Evolutionary conservation across 2,113 vertebrate species (phyloP), one percentile per base, ranked within the genome.

Genomic region (Barbus barbus): DNA sequence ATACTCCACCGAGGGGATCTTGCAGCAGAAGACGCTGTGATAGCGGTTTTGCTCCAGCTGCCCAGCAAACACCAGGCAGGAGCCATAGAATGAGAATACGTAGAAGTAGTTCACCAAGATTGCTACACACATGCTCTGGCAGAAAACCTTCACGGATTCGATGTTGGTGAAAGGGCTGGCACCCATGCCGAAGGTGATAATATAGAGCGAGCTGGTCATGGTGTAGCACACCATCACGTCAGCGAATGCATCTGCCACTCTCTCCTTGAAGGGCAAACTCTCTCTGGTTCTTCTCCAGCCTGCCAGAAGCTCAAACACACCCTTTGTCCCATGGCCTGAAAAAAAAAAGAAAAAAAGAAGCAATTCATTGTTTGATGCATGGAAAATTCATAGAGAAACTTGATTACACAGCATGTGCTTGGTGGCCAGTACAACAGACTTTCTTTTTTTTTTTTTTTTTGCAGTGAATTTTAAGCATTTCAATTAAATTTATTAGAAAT

Each of bases 151-250:
- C 69, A 99, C 97, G 0, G 98, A 97, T 91, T 99, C 97, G 0
- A 99, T 97, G 89, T 99, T 99, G 83, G 98, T 99, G 90, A 99
- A 99, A 5, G 98, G 98, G 87, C 97, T 99, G 58, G 98, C 97
- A 36, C 98, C 98, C 98, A 99, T 98, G 85, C 98, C 98, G 0
- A 99, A 99, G 0, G 98, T 96, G 91, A 99, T 96, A 85, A 99
- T 97, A 78, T 99, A 99, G 87, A 99, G 94, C 9, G 96, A 98
- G 88, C 97, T 99, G 48, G 97, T 99, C 97, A 98, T 98, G 2
- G 97, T 99, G 78, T 99, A 99, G 90, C 96, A 98, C 81, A 99
- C 97, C 98, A 99, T 98, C 88, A 98, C 97, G 24, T 99, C 97
- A 0, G 98, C 98, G 86, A 99, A 99, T 41, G 98, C 96, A 3